Conservation (phyloP, 2,888 invertebrate genomes). For the Nephrotoma guestfalica region DNA sequence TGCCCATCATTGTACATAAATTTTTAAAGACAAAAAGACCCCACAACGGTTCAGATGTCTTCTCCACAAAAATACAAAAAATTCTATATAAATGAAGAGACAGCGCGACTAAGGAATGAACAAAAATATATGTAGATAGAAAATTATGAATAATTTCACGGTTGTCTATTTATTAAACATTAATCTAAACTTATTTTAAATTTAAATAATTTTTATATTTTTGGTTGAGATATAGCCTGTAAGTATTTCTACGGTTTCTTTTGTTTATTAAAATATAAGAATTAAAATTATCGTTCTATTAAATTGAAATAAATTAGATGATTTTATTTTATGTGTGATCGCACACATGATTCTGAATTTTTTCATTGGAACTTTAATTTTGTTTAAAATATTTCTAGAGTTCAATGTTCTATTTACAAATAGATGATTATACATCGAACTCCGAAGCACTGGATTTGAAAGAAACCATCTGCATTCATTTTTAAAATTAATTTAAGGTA, state of each 20-base stretch:
- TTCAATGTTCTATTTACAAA: too few species aligned
- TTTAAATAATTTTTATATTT: not conserved
- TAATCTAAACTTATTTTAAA: not conserved
- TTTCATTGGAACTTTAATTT: not conserved
- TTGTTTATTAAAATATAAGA: not conserved
- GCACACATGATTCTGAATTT: not conserved
- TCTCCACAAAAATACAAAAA: too few species aligned
- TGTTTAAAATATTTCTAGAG: too few species aligned
- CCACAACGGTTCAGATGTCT: too few species aligned
- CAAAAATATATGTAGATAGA: not conserved
- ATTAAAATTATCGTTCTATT: not conserved
- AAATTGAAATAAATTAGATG: not conserved
- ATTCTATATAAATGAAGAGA: not conserved
- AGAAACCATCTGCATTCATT: too few species aligned
- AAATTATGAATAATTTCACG: not conserved
- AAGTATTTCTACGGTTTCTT: not conserved
- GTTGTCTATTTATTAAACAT: not conserved
- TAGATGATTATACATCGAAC: too few species aligned
- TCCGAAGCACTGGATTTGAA: too few species aligned
- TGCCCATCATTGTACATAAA: too few species aligned
- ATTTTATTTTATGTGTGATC: not conserved
- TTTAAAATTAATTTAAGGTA: too few species aligned
- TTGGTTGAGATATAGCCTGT: not conserved
- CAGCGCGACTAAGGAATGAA: not conserved
- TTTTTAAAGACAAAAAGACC: too few species aligned